Evolutionary conservation across 2,797 vertebrate genomes (phyloP).

Genomic region (Myoxocephalus aenaeus): DNA sequence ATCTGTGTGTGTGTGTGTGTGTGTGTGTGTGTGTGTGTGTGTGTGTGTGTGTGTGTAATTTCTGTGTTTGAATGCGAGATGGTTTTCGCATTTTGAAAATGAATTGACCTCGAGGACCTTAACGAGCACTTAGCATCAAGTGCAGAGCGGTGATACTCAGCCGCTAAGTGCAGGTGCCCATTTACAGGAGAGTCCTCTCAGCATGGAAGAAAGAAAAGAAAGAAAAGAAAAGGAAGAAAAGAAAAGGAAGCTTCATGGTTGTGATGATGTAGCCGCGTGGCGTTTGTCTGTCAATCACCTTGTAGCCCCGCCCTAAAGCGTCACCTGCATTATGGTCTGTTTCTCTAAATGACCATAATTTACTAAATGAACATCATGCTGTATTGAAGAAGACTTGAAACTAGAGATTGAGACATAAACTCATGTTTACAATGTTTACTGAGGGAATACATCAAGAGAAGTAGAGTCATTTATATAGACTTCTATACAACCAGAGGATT

Average conservation of each 20-base stretch:
- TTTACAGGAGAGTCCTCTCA: conserved; percentile 35
- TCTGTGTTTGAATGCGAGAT: conserved; percentile 63
- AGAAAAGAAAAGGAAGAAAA: background rate
- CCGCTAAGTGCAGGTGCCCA: conserved; percentile 67
- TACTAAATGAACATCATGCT: too few species aligned
- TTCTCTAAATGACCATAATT: too few species aligned
- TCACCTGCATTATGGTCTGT: too few species aligned
- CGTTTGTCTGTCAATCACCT: background rate
- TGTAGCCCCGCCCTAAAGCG: too few species aligned
- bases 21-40: too few species aligned
- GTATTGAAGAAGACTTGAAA: too few species aligned
- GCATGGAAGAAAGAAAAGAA: background rate
- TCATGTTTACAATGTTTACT: too few species aligned
- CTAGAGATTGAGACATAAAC: too few species aligned
- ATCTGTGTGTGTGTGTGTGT: conserved; percentile 21
- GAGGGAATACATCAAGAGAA: too few species aligned
- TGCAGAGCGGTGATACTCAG: conserved; percentile 51
- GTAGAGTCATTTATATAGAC: too few species aligned
- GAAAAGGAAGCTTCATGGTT: background rate
- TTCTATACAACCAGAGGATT: too few species aligned
- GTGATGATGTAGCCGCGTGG: background rate
- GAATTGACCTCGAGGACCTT: conserved; percentile 70
- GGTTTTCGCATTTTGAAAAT: conserved; percentile 60
- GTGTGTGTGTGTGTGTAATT: conserved; percentile 47
- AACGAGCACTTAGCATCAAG: conserved; percentile 69